These are phyloP conservation scores for Helleia helle DNA, from an alignment of 2,888 invertebrate genomes.

Conservation along the genomic window DNA sequence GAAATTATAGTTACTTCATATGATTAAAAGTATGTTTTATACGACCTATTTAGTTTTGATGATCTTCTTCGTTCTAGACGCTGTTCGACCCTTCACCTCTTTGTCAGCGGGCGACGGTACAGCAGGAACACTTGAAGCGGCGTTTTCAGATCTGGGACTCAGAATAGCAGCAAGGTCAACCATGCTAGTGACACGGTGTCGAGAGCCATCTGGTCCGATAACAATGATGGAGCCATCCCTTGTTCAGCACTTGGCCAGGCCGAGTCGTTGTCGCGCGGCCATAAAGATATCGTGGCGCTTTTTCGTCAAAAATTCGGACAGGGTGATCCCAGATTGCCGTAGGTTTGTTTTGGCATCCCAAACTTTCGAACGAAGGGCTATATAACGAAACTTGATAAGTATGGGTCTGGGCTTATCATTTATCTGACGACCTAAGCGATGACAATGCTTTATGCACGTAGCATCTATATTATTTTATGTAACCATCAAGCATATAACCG, in stretches of 20 bases:
- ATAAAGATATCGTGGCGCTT: slow-evolving; percentile 11
- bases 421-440: not conserved
- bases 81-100: too few relatives aligned
- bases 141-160: too few relatives aligned
- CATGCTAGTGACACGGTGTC: slow-evolving; percentile 4
- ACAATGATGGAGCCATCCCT: slow-evolving; percentile 11
- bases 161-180: slow-evolving; percentile 12
- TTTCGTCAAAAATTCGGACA: slow-evolving; percentile 14
- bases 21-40: too few relatives aligned
- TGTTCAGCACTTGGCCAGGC: slow-evolving; percentile 14
- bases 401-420: slow-evolving; percentile 1
- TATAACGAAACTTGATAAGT: slow-evolving; percentile 7
- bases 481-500: too few relatives aligned
- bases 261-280: slow-evolving; percentile 10
- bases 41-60: too few relatives aligned
- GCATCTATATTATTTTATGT: too few relatives aligned
- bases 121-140: too few relatives aligned
- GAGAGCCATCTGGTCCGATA: slow-evolving; percentile 9
- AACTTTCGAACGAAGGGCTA: not conserved
- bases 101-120: too few relatives aligned
- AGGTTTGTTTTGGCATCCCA: slow-evolving; percentile 12
- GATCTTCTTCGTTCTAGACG: too few relatives aligned
- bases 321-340: slow-evolving; percentile 10
- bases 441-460: not conserved
- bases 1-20: too few relatives aligned